Evolutionary conservation across 1,140 invertebrate species (phyloP), one percentile per base, ranked within the genome.

Genomic region (Nebria ingens): DNA sequence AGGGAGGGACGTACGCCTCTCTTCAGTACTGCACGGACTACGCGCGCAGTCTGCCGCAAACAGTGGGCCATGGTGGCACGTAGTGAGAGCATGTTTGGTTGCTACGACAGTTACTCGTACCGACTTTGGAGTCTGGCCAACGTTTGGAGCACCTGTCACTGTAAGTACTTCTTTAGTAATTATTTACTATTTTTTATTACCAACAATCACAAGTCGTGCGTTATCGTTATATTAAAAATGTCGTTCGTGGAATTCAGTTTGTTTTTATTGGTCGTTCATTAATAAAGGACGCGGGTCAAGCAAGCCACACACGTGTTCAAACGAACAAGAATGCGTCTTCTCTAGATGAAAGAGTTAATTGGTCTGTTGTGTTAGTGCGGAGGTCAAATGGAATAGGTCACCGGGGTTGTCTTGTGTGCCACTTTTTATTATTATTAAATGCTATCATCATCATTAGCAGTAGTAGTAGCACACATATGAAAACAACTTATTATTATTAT

Each of bases 121-220:
- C 74, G 80, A 64, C 76, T 83, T 65, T 83, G 81, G 81, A 81
- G 78, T 73, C 73, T 83, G 68, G 81, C 81, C 71, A 82, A 82
- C 73, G 79, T 82, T 57, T 83, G 80, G 80, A 79, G 78, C 73
- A 78, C 75, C 72, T 80, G 77, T 70, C 79, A 80, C 74, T 79
- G 80, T 83, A 73, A 81, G 79, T 81, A 76, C 17, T 34, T 50
- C 11, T n/a, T 21, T 21, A 1, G 49, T 19, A 21, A n/a, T 21
- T n/a, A 52, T 21, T 21, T 52, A 52, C 19, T 23, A 52, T 25
- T 23, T n/a, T 34, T n/a, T n/a, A n/a, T n/a, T n/a, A 29, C 25
- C 25, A 29, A 29, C 4, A 29, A 6, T 29, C 13, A 29, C 13
- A 29, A 29, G 13, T 6, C 25, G 25, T 13, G 25, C 4, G 13